phyloP scores from a whole-genome alignment of 2,113 vertebrate species.

The Protobothrops mucrosquamatus region DNA sequence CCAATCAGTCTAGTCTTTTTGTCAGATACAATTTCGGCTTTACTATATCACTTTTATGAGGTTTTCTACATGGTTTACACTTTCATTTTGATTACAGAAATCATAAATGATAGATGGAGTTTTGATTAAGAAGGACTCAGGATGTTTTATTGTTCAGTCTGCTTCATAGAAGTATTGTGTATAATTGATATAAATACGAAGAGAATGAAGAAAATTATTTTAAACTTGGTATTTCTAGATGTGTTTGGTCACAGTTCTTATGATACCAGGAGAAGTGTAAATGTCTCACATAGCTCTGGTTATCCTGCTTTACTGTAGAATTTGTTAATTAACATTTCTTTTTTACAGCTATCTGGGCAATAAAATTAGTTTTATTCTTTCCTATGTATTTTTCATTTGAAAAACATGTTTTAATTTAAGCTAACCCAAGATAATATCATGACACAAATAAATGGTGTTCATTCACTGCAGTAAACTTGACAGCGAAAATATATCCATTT shows the following conservation, averaged over 20 bases:
- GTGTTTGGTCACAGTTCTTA: not conserved
- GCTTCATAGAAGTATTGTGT: no score
- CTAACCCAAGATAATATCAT: not conserved
- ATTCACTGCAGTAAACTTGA: not conserved
- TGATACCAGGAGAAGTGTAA: not conserved
- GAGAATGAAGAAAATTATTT: not conserved
- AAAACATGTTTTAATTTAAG: not conserved
- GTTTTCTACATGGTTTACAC: not conserved
- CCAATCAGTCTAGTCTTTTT: not conserved
- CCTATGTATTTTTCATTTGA: constrained; percentile 1
- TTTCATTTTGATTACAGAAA: not conserved
- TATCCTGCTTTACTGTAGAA: constrained; percentile 7
- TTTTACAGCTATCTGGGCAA: not conserved
- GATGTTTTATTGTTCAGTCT: not conserved
- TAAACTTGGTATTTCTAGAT: not conserved
- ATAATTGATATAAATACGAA: not conserved
- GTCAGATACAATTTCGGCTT: not conserved
- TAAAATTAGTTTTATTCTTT: constrained; percentile 1
- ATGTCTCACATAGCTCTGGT: not conserved
- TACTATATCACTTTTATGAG: not conserved
- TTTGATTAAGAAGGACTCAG: not conserved
- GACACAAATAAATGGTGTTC: constrained; percentile 8
- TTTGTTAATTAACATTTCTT: not conserved
- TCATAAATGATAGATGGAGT: not conserved
- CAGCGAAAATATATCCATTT: not conserved